Base-by-base conservation (phyloP, 1,140 invertebrate species). In the Teleopsis dalmanni region DNA sequence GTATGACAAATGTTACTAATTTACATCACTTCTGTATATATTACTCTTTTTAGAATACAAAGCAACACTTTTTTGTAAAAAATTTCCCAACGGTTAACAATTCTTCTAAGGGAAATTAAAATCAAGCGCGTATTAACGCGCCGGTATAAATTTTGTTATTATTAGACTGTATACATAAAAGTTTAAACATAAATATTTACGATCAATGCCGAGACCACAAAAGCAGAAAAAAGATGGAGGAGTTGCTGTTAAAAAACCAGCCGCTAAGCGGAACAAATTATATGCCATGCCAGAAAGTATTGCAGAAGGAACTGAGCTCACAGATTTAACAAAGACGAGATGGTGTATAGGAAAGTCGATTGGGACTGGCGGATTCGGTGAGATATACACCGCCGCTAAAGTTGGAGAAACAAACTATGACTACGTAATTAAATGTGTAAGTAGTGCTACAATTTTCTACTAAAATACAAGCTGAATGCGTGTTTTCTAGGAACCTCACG, bases 281-380 rank as follows among this genome's bases (percentile, higher is more conserved):
- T 87, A 87, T 67, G 78, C 81, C 69, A 76, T 85, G 72, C 83
- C 85, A 3, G 82, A 88, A 54, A 82, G 83, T 29, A 80, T 95
- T 48, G 79, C 83, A 18, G 65, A 74, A 31, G 90, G 89, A 22
- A 83, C 84, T 65, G 72, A 91, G 49, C 69, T 95, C 19, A 79
- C 75, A 29, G 91, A 95, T 72, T 63, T 83, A 9, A 68, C 73
- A 10, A 87, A 87, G 57, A 82, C 82, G 51, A 74, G 82, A 64
- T 96, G 93, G 93, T 81, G 79, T 51, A 78, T 96, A 38, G 91
- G 90, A 1, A 76, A 80, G 19, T 88, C 90, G 0, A 88, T 96
- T 46, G 93, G 91, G 2, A 75, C 85, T 49, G 93, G 93, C n/a
- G 93, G 91, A 27, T 96, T 95, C 74, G 92, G 92, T 2, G 87